Percentiles rank a stretch among this genome's conserved stretches.
Conservation (phyloP, 1,140 invertebrate species). For the Drosophila kepulauana region DNA sequence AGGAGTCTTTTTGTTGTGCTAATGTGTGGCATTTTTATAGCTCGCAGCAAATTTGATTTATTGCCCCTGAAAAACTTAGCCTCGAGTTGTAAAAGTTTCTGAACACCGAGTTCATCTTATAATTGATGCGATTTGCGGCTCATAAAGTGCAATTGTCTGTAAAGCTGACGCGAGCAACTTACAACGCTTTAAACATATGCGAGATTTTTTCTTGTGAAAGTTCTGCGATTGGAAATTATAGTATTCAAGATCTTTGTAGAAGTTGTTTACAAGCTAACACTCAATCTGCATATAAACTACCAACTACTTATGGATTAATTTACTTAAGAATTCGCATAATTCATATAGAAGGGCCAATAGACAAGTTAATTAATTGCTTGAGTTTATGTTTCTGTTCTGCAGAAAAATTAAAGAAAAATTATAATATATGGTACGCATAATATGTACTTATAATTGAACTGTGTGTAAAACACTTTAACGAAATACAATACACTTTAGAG, state of each 20-base stretch:
- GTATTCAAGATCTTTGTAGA: not conserved
- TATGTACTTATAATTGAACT: no score
- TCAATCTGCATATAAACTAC: not conserved
- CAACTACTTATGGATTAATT: not conserved
- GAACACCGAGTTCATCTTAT: conserved; percentile 68
- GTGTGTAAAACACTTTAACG: no score
- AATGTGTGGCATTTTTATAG: conserved; percentile 78
- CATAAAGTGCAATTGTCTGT: conserved; percentile 80
- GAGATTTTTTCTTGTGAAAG: conserved; percentile 21
- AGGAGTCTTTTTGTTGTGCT: conserved; percentile 74
- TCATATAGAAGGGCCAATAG: not conserved
- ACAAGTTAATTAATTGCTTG: no score
- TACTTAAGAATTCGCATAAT: not conserved
- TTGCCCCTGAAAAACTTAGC: conserved; percentile 68
- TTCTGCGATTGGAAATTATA: not conserved
- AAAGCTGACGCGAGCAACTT: conserved; percentile 34
- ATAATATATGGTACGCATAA: no score
- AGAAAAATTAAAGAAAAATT: no score
- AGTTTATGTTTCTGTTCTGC: no score
- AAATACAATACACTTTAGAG: no score
- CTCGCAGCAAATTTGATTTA: conserved; percentile 81
- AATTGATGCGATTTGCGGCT: conserved; percentile 81
- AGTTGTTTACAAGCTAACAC: conserved; percentile 4
- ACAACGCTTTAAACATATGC: conserved; percentile 41
- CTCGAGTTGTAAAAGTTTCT: conserved; percentile 63